A percentile compares a stretch with the other conserved stretches of the same genome.
phyloP scores from a whole-genome alignment of 2,797 vertebrate genomes.

The Distichodus sexfasciatus region DNA sequence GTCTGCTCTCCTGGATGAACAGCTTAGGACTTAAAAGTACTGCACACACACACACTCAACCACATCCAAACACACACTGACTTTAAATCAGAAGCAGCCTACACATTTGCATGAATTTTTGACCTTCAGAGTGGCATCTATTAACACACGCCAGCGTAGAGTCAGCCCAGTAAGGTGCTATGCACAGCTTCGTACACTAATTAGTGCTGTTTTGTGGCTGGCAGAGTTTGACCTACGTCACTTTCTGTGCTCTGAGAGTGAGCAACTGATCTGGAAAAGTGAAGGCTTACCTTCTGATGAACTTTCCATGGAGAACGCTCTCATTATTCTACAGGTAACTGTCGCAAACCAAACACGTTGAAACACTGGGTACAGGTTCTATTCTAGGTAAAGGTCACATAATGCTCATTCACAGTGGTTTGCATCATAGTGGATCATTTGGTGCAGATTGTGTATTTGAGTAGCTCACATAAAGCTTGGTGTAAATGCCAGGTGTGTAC shows the following conservation, averaged over 20 bases:
- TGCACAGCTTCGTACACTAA: no score
- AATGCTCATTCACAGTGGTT: no score
- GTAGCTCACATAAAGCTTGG: no score
- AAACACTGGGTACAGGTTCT: slow-evolving; percentile 20
- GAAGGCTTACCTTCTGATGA: slow-evolving; percentile 96
- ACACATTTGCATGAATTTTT: no score
- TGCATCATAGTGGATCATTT: no score
- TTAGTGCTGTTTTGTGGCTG: slow-evolving; percentile 23
- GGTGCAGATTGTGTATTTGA: no score
- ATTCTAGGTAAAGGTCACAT: no score
- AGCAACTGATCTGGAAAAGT: slow-evolving; percentile 97
- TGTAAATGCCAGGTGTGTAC: no score
- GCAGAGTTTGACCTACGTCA: slow-evolving; percentile 89
- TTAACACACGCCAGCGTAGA: no score
- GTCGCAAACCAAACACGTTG: slow-evolving; percentile 1
- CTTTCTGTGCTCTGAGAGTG: slow-evolving; percentile 94
- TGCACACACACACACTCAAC: slow-evolving; percentile 31
- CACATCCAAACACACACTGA: slow-evolving; percentile 2
- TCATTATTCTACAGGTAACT: slow-evolving; percentile 94
- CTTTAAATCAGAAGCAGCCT: no score
- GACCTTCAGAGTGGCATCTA: no score
- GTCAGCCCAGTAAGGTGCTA: no score
- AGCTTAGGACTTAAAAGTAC: slow-evolving; percentile 87
- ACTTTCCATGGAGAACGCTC: slow-evolving; percentile 95
- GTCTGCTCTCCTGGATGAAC: slow-evolving; percentile 87